Base-by-base conservation (phyloP, 2,888 invertebrate species). In the Drosophila borborema region DNA sequence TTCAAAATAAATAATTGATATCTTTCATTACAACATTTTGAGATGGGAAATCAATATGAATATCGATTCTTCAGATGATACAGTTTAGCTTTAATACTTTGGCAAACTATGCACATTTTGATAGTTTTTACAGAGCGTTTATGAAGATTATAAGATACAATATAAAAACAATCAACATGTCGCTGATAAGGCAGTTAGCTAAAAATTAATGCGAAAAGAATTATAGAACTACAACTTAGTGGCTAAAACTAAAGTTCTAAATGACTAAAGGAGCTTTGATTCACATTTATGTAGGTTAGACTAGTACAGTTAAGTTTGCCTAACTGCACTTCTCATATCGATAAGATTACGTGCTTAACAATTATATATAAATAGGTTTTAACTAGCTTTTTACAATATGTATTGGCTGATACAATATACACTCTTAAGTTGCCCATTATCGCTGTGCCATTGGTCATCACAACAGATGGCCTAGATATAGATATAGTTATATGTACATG, bases 181-280 rank as follows among this genome's bases (percentile, higher is more conserved):
- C 59, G 72, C 70, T 77, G 78, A 83, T 73, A 80, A 88, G 82
- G 84, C 87, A 85, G 80, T 87, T 77, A 73, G 58, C 82, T 86
- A 86, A 69, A 48, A 65, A 73, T 72, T 85, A 77, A 58, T 73
- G 65, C 23, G 48, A 65, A 66, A 64, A 53, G 69, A 74, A 72
- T 73, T 87, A 84, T 65, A 70, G 45, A 16, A 16, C 61, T 79
- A 85, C 72, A 65, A 73, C 82, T 87, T 85, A 85, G 62, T 64
- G 31, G 36, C 72, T 87, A 87, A 53, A 87, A 74, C 87, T 83
- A 87, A 51, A 71, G 61, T 61, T 65, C 68, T 73, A 64, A 74
- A 70, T 65, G 66, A 78, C 77, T 86, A 86, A 89, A 86, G 87
- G 89, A 89, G 89, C 85, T 86, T 89, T 88, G 86, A 89, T 89